These are phyloP conservation scores for Scaptomyza tumidula DNA, from an alignment of 2,888 invertebrate genomes.

Conservation along the genomic window DNA sequence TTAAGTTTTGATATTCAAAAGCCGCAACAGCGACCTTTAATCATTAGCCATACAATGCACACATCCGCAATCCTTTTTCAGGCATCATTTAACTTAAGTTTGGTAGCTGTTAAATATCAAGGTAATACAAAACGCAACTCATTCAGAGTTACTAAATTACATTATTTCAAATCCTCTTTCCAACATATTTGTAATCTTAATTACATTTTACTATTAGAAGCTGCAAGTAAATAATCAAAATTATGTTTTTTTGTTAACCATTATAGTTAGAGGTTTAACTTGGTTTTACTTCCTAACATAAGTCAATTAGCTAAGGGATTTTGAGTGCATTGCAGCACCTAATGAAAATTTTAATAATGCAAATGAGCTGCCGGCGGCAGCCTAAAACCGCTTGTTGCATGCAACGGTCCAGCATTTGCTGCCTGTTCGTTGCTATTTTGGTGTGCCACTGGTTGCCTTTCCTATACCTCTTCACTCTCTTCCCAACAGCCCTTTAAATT, in stretches of 20 bases:
- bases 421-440: no score
- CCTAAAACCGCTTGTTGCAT: constrained; percentile 67
- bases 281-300: constrained; percentile 11
- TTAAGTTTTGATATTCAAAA: constrained; percentile 60
- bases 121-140: no score
- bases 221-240: background rate
- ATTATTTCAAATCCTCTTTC: no score
- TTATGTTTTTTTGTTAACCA: constrained; percentile 12
- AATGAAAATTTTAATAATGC: constrained; percentile 79
- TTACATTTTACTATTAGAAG: background rate
- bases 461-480: background rate
- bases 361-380: constrained; percentile 57
- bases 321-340: constrained; percentile 39
- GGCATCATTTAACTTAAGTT: constrained; percentile 6
- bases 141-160: no score
- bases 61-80: constrained; percentile 7
- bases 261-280: constrained; percentile 19
- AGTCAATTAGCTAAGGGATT: constrained; percentile 47
- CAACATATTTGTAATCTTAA: no score
- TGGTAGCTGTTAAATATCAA: background rate
- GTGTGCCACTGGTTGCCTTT: constrained; percentile 14
- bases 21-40: constrained; percentile 6
- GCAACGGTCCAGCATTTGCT: constrained; percentile 36
- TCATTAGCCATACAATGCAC: constrained; percentile 16
- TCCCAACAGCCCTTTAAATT: background rate